These are phyloP conservation scores for Acrossocheilus fasciatus DNA, from an alignment of 2,797 vertebrate genomes.

Conservation along the genomic window DNA sequence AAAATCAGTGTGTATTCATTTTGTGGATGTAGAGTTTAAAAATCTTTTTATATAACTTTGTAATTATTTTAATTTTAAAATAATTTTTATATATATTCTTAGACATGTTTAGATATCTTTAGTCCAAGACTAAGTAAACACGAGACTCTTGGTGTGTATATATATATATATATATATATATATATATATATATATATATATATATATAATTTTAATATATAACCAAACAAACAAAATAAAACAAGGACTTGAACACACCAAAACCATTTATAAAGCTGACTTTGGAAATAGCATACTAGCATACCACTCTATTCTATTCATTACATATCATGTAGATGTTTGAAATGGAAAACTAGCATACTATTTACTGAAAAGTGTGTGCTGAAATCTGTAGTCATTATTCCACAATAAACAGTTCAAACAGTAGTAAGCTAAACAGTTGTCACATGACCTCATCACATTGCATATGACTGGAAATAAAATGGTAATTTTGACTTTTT, in stretches of 20 bases:
- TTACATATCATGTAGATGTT: background rate
- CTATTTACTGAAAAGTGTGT: background rate
- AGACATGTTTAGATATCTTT: no score
- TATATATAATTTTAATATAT: no score
- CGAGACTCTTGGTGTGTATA: no score
- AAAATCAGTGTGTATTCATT: no score
- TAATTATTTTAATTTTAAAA: no score
- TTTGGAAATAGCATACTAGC: background rate
- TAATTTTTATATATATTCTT: no score
- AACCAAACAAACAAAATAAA: no score
- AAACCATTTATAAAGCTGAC: background rate
- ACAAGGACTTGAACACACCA: background rate
- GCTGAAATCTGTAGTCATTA: background rate
- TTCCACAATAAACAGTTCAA: background rate
- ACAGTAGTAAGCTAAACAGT: background rate
- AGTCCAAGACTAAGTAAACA: no score
- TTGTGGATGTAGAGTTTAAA: no score
- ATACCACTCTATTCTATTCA: background rate
- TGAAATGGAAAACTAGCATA: slow-evolving; percentile 2
- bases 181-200: no score
- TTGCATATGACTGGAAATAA: background rate
- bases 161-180: no score
- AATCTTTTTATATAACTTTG: no score
- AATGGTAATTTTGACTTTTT: background rate
- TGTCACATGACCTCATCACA: background rate